A percentile compares a stretch with the other conserved stretches of the same genome.
phyloP scores from a whole-genome alignment of 2,888 invertebrate species.

The Rhamnusium bicolor region DNA sequence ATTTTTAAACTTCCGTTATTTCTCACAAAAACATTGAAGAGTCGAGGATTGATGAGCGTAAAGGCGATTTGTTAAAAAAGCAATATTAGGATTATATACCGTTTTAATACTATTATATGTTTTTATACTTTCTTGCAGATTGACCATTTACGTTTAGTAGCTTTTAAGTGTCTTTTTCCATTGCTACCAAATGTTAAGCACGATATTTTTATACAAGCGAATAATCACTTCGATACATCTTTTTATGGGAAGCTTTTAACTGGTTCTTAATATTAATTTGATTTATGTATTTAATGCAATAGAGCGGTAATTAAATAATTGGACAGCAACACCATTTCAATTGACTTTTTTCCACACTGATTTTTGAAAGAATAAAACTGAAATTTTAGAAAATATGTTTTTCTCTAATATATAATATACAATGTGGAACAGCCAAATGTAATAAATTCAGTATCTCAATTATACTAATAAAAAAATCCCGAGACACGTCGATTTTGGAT shows the following conservation, averaged over 20 bases:
- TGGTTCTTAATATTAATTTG: not conserved
- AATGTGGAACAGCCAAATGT: too few species aligned
- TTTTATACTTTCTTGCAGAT: not conserved
- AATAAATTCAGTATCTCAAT: too few species aligned
- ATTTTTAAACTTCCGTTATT: not conserved
- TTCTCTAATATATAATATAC: too few species aligned
- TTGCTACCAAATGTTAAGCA: not conserved
- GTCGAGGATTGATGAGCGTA: not conserved
- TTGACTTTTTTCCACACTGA: not conserved
- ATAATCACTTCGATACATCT: not conserved
- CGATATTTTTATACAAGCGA: not conserved
- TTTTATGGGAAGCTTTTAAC: not conserved
- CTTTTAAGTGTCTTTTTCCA: not conserved
- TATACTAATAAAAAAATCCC: too few species aligned
- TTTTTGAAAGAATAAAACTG: not conserved
- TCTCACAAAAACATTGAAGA: not conserved
- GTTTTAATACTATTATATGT: not conserved
- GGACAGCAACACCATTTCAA: not conserved
- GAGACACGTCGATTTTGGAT: too few species aligned
- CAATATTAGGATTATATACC: constrained; percentile 7
- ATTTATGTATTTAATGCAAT: not conserved
- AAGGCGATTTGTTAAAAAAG: constrained; percentile 3
- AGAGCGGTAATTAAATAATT: not conserved
- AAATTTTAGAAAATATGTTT: not conserved
- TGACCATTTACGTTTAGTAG: not conserved